Evolutionary conservation across 2,888 invertebrate species (phyloP).

Genomic region (Zaprionus obscuricornis): DNA sequence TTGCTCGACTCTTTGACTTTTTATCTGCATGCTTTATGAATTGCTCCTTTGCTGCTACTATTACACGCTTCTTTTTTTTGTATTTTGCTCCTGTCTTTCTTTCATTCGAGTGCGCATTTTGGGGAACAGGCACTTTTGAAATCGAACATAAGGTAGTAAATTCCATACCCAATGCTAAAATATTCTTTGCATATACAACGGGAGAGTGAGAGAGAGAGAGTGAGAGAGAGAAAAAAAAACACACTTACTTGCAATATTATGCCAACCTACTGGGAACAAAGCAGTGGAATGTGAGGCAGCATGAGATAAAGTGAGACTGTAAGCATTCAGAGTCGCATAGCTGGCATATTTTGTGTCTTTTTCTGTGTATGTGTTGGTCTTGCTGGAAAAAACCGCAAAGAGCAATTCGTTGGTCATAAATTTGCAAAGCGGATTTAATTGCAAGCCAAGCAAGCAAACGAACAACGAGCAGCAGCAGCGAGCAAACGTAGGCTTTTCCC

Average conservation of each 20-base stretch:
- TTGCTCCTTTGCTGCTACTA: constrained; percentile 57
- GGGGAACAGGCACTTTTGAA: constrained; percentile 34
- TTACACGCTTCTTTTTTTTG: constrained; percentile 19
- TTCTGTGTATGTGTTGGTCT: constrained; percentile 10
- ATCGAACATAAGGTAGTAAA: constrained; percentile 54
- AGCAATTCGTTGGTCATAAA: constrained; percentile 78
- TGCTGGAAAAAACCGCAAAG: constrained; percentile 52
- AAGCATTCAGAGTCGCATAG: constrained; percentile 17
- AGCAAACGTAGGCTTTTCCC: not conserved
- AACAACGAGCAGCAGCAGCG: not conserved
- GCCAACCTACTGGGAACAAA: no score
- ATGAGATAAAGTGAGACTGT: constrained; percentile 10
- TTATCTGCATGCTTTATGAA: constrained; percentile 63
- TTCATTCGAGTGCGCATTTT: constrained; percentile 32
- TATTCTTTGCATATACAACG: constrained; percentile 40
- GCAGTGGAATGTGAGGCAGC: not conserved
- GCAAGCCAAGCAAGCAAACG: constrained; percentile 54
- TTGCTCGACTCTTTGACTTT: constrained; percentile 53
- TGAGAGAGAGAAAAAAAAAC: no score
- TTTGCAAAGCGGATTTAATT: constrained; percentile 80
- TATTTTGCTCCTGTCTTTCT: constrained; percentile 19
- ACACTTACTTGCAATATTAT: no score
- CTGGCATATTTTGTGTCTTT: constrained; percentile 42
- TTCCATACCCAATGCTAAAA: constrained; percentile 4
- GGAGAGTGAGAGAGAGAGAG: no score